phyloP scores from a whole-genome alignment of 2,113 vertebrate species.

The Elachura formosa region DNA sequence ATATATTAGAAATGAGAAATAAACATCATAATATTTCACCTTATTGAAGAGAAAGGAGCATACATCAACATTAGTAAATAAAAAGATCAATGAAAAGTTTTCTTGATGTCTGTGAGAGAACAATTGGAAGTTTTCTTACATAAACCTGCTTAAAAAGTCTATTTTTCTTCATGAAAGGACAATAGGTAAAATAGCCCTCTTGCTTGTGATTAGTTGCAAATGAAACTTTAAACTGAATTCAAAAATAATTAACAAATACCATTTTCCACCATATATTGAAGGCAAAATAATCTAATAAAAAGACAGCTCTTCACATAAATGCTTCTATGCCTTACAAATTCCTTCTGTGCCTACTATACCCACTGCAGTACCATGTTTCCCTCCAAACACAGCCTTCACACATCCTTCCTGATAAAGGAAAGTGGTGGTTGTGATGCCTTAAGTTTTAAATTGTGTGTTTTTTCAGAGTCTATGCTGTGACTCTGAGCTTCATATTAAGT shows the following conservation, averaged over 20 bases:
- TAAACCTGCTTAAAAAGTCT: not conserved
- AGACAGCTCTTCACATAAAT: not conserved
- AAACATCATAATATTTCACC: not conserved
- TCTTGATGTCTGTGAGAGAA: not conserved
- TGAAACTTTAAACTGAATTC: not conserved
- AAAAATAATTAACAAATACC: not conserved
- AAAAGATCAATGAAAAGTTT: not conserved
- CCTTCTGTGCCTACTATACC: not conserved
- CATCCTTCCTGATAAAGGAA: not conserved
- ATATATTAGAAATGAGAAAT: not conserved
- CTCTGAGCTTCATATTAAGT: no score
- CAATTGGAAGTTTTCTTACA: not conserved
- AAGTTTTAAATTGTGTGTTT: no score
- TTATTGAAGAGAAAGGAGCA: not conserved
- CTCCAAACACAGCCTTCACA: not conserved
- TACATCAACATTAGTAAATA: not conserved
- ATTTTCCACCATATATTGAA: not conserved
- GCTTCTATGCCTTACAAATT: not conserved
- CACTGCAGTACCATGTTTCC: not conserved
- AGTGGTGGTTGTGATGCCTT: no score
- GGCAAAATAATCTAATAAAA: not conserved
- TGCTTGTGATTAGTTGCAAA: not conserved
- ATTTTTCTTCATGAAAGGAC: not conserved
- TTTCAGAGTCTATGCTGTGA: no score
- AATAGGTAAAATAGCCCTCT: not conserved